Evolutionary conservation across 2,888 invertebrate species (phyloP).

Genomic region (Oeneis ivallda): DNA sequence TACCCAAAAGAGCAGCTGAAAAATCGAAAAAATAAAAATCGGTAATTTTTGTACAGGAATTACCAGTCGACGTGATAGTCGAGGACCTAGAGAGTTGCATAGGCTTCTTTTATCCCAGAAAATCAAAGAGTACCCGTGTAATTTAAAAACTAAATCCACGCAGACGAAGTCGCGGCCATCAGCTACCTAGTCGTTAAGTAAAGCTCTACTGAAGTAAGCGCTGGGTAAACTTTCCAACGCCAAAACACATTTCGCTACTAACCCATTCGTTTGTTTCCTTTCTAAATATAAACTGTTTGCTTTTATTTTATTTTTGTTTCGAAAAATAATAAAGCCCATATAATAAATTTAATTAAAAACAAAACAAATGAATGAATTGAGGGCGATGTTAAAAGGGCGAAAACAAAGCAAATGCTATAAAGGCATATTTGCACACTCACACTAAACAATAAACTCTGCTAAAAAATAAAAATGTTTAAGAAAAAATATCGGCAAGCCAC

Average conservation of each 20-base stretch:
- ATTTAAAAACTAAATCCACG: too few species aligned
- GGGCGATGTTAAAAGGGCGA: constrained; percentile 39
- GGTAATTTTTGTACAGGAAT: too few species aligned
- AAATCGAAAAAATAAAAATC: too few species aligned
- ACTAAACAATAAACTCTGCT: constrained; percentile 27
- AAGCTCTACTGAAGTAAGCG: background rate
- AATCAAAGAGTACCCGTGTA: too few species aligned
- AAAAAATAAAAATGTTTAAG: constrained; percentile 12
- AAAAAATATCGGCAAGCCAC: constrained; percentile 10
- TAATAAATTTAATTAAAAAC: background rate
- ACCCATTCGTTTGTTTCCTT: constrained; percentile 25
- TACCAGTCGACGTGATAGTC: too few species aligned
- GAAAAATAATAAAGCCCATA: too few species aligned
- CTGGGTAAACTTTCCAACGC: constrained; percentile 22
- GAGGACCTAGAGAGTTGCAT: too few species aligned
- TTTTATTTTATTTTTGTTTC: constrained; percentile 3
- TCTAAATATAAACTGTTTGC: background rate
- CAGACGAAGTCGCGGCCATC: too few species aligned
- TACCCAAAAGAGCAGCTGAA: too few species aligned
- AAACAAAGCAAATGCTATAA: constrained; percentile 43
- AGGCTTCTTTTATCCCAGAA: too few species aligned
- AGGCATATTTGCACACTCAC: constrained; percentile 39
- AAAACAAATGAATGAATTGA: constrained; percentile 40
- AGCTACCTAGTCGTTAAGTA: too few species aligned
- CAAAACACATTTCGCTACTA: constrained; percentile 25